Evolutionary conservation across 2,113 vertebrate species (phyloP).

Genomic region (Leptobrachium leishanense): DNA sequence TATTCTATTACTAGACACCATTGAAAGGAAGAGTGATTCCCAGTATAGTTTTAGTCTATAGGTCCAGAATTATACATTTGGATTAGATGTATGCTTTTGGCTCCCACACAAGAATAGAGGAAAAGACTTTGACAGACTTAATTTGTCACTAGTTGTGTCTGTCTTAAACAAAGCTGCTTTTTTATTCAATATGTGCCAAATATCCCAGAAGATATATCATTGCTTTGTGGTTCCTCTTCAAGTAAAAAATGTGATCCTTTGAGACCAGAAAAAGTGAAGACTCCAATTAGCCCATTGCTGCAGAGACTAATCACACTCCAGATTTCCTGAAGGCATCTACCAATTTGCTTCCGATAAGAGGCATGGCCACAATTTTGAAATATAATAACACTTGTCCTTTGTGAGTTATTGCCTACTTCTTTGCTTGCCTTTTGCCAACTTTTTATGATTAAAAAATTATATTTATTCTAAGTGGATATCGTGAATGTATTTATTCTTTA

Average conservation of each 20-base stretch:
- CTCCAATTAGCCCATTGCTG: constrained; percentile 50
- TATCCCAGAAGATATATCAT: constrained; percentile 34
- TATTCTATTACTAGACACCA: background rate
- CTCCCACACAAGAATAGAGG: background rate
- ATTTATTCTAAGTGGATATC: constrained; percentile 47
- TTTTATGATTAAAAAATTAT: constrained; percentile 43
- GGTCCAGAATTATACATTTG: constrained; percentile 28
- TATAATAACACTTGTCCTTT: constrained; percentile 53
- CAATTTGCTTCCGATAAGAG: constrained; percentile 41
- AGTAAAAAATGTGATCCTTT: constrained; percentile 24
- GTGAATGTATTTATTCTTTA: constrained; percentile 51
- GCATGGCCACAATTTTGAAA: constrained; percentile 54
- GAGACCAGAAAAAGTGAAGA: constrained; percentile 41
- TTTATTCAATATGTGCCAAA: constrained; percentile 4
- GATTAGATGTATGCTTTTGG: constrained; percentile 12
- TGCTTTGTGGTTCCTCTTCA: background rate
- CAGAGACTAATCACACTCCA: constrained; percentile 52
- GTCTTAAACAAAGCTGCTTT: constrained; percentile 28
- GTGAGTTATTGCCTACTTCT: constrained; percentile 53
- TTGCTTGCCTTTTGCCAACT: constrained; percentile 6
- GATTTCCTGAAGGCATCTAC: constrained; percentile 47
- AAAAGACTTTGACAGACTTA: constrained; percentile 45
- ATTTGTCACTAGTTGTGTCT: constrained; percentile 41
- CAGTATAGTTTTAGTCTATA: background rate
- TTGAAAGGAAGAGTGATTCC: constrained; percentile 11